Evolutionary conservation across 2,797 vertebrate species (phyloP).

Genomic region (Margarornis squamiger): DNA sequence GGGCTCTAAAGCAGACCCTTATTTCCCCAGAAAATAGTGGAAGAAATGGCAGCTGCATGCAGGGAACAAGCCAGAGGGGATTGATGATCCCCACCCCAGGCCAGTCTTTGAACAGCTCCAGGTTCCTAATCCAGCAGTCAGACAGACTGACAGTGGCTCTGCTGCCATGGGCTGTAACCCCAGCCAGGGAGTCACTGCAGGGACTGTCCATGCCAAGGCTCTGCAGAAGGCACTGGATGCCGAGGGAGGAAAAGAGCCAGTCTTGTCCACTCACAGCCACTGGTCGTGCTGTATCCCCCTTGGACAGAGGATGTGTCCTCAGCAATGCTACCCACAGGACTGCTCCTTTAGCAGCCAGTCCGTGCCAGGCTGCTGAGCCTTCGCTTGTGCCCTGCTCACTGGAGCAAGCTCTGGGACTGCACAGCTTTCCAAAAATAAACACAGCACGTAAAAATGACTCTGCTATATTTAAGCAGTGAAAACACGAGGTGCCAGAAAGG

Average conservation of each 20-base stretch:
- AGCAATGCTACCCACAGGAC: not conserved
- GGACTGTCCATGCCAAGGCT: not conserved
- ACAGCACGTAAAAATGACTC: not conserved
- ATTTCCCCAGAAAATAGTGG: accelerated
- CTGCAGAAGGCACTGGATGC: not conserved
- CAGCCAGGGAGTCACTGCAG: not conserved
- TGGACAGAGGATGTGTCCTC: not conserved
- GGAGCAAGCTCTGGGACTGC: not conserved
- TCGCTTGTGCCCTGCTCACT: not conserved
- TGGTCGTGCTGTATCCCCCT: not conserved
- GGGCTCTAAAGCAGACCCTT: not conserved
- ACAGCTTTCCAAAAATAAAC: conserved; percentile 54
- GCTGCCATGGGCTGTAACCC: not conserved
- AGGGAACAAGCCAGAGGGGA: not conserved
- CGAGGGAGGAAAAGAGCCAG: not conserved
- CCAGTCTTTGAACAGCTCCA: not conserved
- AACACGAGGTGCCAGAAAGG: not conserved
- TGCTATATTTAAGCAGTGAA: conserved; percentile 38
- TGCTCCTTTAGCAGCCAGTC: not conserved
- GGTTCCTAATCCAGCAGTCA: accelerated
- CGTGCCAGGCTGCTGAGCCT: not conserved
- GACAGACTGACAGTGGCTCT: not conserved
- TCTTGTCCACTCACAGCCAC: not conserved
- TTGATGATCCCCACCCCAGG: not conserved
- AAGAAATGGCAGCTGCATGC: not conserved